phyloP scores from a whole-genome alignment of 2,797 vertebrate genomes.

The Ceryle rudis region DNA sequence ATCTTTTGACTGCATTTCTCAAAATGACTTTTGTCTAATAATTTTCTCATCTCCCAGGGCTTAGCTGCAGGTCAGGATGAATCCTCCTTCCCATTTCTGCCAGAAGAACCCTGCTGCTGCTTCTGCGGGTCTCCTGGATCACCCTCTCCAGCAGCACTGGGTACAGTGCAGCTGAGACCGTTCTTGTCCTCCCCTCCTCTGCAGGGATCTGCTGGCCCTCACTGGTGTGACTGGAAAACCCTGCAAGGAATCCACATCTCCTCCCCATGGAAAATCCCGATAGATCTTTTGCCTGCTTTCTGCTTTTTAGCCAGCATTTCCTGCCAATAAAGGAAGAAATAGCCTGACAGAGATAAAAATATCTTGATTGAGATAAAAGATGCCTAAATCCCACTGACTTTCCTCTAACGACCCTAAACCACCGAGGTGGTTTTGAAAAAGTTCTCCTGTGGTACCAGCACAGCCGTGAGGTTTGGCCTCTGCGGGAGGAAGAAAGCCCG shows the following conservation, averaged over 20 bases:
- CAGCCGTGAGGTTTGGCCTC: neutral
- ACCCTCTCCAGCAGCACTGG: neutral
- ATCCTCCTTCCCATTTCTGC: neutral
- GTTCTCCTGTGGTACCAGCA: neutral
- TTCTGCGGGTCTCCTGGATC: neutral
- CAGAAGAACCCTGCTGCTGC: neutral
- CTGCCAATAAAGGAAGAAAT: neutral
- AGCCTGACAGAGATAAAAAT: neutral
- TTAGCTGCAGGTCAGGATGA: neutral
- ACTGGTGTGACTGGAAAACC: neutral
- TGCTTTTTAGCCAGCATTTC: neutral
- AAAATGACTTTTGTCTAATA: neutral
- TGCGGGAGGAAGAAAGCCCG: conserved; percentile 26
- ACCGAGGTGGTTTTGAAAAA: neutral
- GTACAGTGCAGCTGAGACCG: neutral
- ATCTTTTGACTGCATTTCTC: neutral
- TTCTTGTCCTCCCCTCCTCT: neutral
- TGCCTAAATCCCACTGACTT: neutral
- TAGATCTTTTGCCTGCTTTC: neutral
- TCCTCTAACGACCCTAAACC: neutral
- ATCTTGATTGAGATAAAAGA: neutral
- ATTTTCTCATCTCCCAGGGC: neutral
- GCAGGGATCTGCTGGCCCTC: neutral
- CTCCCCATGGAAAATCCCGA: neutral
- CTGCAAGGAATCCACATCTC: neutral